Evolutionary conservation across 2,888 invertebrate species (phyloP), one percentile per base, ranked within the genome.

Genomic region (Herminia tarsipennalis): DNA sequence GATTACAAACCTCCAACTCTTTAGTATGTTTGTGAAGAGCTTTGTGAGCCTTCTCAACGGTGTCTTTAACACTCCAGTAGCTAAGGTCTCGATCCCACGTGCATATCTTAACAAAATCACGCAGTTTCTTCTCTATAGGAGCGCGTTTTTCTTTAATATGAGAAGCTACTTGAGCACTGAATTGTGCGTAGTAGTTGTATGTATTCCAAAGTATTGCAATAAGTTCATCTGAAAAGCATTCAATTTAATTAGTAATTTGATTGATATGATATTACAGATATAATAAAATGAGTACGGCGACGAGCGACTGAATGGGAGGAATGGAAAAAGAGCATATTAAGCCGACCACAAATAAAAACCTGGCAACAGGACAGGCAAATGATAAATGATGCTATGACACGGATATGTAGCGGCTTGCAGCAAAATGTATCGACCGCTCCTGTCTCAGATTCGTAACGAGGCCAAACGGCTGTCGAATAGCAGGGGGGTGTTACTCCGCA

Each of bases 1-100:
- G 3, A 10, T 5, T 9, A 46, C 42, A 12, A 9, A 93, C 94
- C 88, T 96, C 95, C 84, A 95, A 99, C 71, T 97, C 95, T 70
- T 96, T 96, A 18, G 97, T 94, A 73, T 95, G 95, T 78, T 98
- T 98, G 76, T 96, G 96, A 5, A 99, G 88, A 12, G 95, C 96
- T 54, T 95, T 94, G 76, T 98, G 98, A 0, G 97, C 96, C 73
- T 97, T 97, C 25, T 96, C 95, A 0, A 98, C 95, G 0, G 97
- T 96, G 60, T 96, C 96, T 65, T 96, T 97, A 40, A 99, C 95
- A 20, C 98, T 95, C 94, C 97, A 98, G 78, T 98, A 98, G 71
- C 96, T 99, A 8, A 97, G 94, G 73, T 99, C 99, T 70, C 97
- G 95, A 70, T 96, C 97, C 96, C 99, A 99, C 24, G 97, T 94